These are phyloP conservation scores for Rhadina sibilatrix DNA, from an alignment of 2,113 vertebrate genomes.

Conservation along the genomic window DNA sequence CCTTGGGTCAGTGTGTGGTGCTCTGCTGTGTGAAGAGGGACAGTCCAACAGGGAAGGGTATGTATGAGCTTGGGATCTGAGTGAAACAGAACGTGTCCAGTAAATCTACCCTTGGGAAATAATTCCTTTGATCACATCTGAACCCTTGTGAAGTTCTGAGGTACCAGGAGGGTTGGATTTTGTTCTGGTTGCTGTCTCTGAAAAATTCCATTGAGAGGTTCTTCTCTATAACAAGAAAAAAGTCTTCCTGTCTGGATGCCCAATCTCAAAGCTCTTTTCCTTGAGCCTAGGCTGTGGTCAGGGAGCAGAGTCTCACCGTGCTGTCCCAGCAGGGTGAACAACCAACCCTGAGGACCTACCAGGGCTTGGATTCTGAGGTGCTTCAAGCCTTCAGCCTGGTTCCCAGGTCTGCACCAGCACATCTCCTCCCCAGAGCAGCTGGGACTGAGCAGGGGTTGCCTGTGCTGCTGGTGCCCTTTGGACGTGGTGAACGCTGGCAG, in stretches of 20 bases:
- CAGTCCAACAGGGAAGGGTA: neutral
- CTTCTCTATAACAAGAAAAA: neutral
- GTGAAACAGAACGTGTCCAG: neutral
- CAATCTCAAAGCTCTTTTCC: neutral
- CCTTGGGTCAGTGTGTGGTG: neutral
- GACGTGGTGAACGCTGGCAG: fast-evolving
- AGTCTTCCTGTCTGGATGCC: neutral
- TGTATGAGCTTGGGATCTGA: neutral
- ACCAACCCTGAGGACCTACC: neutral
- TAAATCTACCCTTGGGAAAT: neutral
- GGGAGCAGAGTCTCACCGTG: fast-evolving
- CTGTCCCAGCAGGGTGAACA: neutral
- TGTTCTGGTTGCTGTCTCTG: neutral
- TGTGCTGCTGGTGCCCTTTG: neutral
- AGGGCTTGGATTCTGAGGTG: neutral
- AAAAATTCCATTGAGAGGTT: neutral
- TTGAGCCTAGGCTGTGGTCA: neutral
- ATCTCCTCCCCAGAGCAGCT: neutral
- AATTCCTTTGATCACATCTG: neutral
- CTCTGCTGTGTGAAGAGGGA: neutral
- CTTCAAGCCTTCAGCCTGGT: no score
- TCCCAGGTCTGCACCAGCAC: neutral
- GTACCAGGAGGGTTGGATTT: neutral
- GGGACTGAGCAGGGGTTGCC: neutral
- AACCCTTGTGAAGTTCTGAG: neutral